Conservation (phyloP, 2,113 vertebrate genomes). For the Odocoileus virginianus region DNA sequence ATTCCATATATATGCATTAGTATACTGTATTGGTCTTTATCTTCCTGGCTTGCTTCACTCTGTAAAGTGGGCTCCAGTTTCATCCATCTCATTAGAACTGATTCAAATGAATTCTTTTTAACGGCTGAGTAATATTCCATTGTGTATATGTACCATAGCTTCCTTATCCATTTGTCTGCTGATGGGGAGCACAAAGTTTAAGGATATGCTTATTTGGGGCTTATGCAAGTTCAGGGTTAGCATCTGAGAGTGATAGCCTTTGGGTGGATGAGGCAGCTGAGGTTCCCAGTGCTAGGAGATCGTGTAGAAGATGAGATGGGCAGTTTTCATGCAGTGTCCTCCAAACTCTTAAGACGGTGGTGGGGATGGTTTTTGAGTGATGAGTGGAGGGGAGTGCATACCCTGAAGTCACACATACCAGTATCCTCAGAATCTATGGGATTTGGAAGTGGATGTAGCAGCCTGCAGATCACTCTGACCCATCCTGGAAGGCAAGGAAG, state of each 20-base stretch:
- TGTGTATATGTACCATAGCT: too few relatives aligned
- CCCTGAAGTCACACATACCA: background rate
- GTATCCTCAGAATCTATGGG: background rate
- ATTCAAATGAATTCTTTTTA: too few relatives aligned
- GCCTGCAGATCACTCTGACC: background rate
- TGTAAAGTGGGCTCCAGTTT: too few relatives aligned
- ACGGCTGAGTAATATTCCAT: too few relatives aligned
- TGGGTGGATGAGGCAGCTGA: background rate
- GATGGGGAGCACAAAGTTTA: background rate
- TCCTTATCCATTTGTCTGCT: too few relatives aligned
- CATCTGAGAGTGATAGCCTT: background rate
- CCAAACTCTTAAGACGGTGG: background rate
- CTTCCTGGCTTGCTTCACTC: too few relatives aligned
- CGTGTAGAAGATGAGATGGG: background rate
- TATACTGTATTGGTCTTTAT: too few relatives aligned
- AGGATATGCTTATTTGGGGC: background rate
- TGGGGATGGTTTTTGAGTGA: background rate
- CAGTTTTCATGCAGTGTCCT: background rate
- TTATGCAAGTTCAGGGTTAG: background rate
- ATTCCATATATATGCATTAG: too few relatives aligned
- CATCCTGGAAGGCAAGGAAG: background rate
- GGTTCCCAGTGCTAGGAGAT: background rate
- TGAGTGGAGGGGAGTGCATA: background rate
- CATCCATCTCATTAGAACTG: too few relatives aligned
- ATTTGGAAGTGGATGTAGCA: background rate